phyloP scores from a whole-genome alignment of 2,113 vertebrate species.

The Phycodurus eques region DNA sequence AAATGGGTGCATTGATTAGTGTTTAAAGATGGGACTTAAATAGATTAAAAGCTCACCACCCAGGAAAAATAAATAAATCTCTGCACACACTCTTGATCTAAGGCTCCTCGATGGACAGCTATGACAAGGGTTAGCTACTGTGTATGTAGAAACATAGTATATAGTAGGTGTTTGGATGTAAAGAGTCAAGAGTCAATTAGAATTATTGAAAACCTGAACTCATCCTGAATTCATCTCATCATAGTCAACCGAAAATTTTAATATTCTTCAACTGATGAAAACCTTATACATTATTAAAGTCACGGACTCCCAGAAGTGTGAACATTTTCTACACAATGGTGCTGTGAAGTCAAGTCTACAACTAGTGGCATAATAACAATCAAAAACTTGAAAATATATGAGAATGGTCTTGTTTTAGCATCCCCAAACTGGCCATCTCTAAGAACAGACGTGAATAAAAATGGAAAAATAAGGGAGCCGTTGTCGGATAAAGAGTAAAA shows the following conservation, averaged over 20 bases:
- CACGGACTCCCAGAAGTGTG: slow-evolving; percentile 17
- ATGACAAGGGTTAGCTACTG: slow-evolving; percentile 15
- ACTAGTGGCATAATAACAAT: neutral
- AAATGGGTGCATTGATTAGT: slow-evolving; percentile 77
- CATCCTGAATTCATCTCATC: slow-evolving; percentile 3
- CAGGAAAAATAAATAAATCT: slow-evolving; percentile 33
- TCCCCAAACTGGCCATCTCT: slow-evolving; percentile 1
- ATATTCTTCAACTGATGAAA: slow-evolving; percentile 34
- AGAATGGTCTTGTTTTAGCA: slow-evolving; percentile 11
- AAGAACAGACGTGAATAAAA: slow-evolving; percentile 10
- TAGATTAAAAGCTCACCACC: slow-evolving; percentile 75
- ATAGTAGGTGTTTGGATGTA: too few relatives aligned
- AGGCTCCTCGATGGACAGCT: slow-evolving; percentile 15
- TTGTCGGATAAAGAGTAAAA: neutral
- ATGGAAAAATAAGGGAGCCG: neutral
- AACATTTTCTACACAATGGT: slow-evolving; percentile 23
- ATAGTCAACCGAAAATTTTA: slow-evolving; percentile 8
- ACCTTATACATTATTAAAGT: slow-evolving; percentile 44
- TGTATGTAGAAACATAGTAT: neutral
- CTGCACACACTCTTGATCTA: neutral
- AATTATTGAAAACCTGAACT: neutral
- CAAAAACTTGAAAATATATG: slow-evolving; percentile 11
- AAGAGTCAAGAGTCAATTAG: too few relatives aligned
- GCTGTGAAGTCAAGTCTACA: slow-evolving; percentile 26
- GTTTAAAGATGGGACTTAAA: slow-evolving; percentile 74